Conservation (phyloP, 1,140 invertebrate species). For the Drosophila oshimai region DNA sequence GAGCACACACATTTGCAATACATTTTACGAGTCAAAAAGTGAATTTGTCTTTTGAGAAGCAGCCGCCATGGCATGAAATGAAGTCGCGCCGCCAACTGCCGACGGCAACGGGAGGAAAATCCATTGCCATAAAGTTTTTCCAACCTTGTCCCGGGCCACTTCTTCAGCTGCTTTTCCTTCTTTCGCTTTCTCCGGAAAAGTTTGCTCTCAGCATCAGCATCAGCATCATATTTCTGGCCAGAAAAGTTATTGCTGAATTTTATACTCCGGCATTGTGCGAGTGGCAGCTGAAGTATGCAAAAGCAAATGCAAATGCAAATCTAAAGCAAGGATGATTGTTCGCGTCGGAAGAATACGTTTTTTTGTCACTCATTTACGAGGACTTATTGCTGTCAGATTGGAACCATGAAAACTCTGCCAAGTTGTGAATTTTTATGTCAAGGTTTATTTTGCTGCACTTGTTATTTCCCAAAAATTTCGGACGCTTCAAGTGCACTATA, state of each 20-base stretch:
- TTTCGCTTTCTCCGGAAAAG: slow-evolving; percentile 17
- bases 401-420: neutral
- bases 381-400: slow-evolving; percentile 13
- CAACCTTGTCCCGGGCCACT: neutral
- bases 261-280: slow-evolving; percentile 19
- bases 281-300: slow-evolving; percentile 27
- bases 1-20: slow-evolving; percentile 63
- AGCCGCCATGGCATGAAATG: slow-evolving; percentile 25
- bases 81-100: slow-evolving; percentile 45
- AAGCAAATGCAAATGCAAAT: slow-evolving; percentile 36
- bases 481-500: no score
- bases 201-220: no score
- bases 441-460: neutral
- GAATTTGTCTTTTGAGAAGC: slow-evolving; percentile 45
- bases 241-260: slow-evolving; percentile 53
- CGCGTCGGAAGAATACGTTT: slow-evolving; percentile 3
- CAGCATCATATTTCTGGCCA: slow-evolving; percentile 9
- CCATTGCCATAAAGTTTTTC: slow-evolving; percentile 51
- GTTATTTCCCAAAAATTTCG: neutral
- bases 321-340: slow-evolving; percentile 11
- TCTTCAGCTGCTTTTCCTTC: slow-evolving; percentile 7
- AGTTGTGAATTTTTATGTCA: neutral
- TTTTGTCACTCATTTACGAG: slow-evolving; percentile 25
- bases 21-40: slow-evolving; percentile 72
- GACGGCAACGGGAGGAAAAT: slow-evolving; percentile 30